These are phyloP conservation scores for Ifrita kowaldi DNA, from an alignment of 2,113 vertebrate species.

Conservation along the genomic window DNA sequence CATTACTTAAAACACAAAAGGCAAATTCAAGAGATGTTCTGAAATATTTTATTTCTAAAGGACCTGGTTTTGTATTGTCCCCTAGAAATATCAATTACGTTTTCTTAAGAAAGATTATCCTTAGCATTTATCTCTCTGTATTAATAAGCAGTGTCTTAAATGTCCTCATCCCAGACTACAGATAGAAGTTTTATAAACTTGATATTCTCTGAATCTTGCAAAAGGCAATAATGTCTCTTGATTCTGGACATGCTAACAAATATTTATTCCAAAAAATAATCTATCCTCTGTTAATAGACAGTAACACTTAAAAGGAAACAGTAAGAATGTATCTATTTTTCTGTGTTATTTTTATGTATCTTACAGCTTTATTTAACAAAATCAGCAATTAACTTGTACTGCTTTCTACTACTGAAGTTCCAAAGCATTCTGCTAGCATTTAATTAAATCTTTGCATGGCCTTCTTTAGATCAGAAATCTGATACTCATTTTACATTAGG, in stretches of 20 bases:
- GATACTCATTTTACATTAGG: neutral
- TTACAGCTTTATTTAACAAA: neutral
- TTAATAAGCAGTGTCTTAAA: neutral
- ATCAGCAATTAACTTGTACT: neutral
- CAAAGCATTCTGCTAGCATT: neutral
- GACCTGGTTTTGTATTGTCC: neutral
- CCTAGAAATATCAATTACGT: neutral
- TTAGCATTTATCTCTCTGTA: neutral
- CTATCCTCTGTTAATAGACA: neutral
- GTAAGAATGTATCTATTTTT: neutral
- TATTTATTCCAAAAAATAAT: neutral
- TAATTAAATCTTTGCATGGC: neutral
- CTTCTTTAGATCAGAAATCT: neutral
- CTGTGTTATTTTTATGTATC: neutral
- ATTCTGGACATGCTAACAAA: neutral
- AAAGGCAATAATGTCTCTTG: neutral
- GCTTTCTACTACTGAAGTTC: neutral
- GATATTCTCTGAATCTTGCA: neutral
- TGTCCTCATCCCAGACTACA: neutral
- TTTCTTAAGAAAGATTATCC: neutral
- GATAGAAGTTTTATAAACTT: neutral
- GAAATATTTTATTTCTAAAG: neutral
- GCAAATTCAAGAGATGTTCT: neutral
- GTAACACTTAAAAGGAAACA: neutral
- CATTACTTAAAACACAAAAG: neutral